Evolutionary conservation across 2,797 vertebrate genomes (phyloP).

Genomic region (Helicolenus hilgendorfi): DNA sequence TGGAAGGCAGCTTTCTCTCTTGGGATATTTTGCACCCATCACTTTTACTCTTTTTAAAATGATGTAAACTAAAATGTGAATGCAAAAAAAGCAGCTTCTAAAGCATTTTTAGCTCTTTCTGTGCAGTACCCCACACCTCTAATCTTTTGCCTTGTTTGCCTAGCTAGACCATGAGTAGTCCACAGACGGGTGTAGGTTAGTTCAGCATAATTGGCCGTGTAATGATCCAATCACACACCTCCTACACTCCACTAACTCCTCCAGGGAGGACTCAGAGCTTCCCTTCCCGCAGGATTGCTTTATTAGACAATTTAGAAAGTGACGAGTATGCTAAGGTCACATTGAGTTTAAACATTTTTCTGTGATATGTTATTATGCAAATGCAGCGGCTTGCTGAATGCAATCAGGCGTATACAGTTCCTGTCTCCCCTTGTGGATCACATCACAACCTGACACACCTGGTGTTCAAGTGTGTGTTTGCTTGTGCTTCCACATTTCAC

Average conservation of each 20-base stretch:
- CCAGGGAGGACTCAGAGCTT: neutral
- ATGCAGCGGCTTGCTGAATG: neutral
- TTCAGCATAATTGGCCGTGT: constrained; percentile 78
- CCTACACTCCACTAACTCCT: constrained; percentile 47
- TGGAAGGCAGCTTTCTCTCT: neutral
- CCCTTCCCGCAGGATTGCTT: constrained; percentile 5
- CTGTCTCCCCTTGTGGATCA: neutral
- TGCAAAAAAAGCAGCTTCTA: neutral
- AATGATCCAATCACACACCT: constrained; percentile 75
- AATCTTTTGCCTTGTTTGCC: constrained; percentile 49
- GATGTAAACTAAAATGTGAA: neutral
- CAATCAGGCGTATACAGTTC: constrained; percentile 9
- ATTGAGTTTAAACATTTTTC: constrained; percentile 47
- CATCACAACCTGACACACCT: neutral
- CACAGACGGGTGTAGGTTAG: constrained; percentile 40
- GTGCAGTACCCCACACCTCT: neutral
- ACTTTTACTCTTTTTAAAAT: neutral
- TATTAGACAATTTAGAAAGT: constrained; percentile 39
- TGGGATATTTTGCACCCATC: neutral
- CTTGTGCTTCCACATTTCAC: neutral
- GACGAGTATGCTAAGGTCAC: constrained; percentile 32
- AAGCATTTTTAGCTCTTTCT: neutral
- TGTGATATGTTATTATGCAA: constrained; percentile 46
- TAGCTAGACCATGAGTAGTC: constrained; percentile 37
- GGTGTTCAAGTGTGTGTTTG: neutral